A percentile compares a stretch with the other conserved stretches of the same genome.
Evolutionary conservation across 2,888 invertebrate species (phyloP).

Genomic region (Oxystoma pomonae): DNA sequence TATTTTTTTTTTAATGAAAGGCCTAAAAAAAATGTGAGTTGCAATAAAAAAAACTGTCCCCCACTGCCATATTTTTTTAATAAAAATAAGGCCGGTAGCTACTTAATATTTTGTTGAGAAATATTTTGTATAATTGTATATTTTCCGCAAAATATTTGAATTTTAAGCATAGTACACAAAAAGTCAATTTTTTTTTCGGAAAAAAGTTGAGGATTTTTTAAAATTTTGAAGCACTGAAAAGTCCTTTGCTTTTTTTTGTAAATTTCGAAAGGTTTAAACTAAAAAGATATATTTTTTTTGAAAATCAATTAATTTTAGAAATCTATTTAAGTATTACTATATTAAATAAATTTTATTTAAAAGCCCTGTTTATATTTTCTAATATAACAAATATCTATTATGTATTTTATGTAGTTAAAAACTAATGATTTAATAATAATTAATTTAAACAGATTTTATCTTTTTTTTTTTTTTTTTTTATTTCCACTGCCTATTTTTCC

Average conservation of each 20-base stretch:
- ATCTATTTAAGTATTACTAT: conserved; percentile 21
- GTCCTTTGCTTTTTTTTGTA: conserved; percentile 4
- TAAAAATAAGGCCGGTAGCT: not conserved
- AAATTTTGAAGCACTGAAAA: conserved; percentile 6
- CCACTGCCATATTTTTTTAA: not conserved
- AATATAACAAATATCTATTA: conserved; percentile 35
- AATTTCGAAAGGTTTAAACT: not conserved
- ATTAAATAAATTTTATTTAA: conserved; percentile 41
- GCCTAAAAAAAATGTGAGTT: not conserved
- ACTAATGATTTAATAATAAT: conserved; percentile 39
- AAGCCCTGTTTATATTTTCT: conserved; percentile 45
- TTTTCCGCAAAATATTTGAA: not conserved
- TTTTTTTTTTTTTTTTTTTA: conserved; percentile 36
- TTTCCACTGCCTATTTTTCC: conserved; percentile 14
- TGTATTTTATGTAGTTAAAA: conserved; percentile 45
- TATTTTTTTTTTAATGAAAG: not conserved
- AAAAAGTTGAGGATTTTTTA: conserved; percentile 1
- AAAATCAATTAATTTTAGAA: conserved; percentile 9
- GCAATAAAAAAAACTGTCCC: not conserved
- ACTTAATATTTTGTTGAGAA: not conserved
- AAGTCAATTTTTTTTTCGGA: not conserved
- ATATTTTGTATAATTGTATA: not conserved
- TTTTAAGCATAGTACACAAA: not conserved
- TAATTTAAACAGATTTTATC: conserved; percentile 38
- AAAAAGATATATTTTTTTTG: conserved; percentile 13